Evolutionary conservation across 2,888 invertebrate genomes (phyloP).

Genomic region (Ptycholaimellus sp.): DNA sequence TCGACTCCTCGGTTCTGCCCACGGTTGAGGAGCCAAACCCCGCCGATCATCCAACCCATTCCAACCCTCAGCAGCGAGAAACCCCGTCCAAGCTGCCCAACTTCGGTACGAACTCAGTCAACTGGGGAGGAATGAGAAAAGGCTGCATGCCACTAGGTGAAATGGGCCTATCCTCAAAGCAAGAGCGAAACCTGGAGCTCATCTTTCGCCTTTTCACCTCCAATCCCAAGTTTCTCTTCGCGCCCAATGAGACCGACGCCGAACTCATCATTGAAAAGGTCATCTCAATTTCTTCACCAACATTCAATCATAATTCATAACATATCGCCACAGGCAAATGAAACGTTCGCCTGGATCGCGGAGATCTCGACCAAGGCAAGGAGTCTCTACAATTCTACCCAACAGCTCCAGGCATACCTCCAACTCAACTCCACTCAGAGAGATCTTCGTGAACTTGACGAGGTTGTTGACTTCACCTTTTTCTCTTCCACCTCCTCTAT

Average conservation of each 20-base stretch:
- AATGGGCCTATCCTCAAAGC: too few relatives aligned
- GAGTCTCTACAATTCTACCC: constrained; percentile 28
- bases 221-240: constrained; percentile 30
- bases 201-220: constrained; percentile 29
- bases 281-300: constrained; percentile 1
- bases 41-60: too few relatives aligned
- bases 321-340: constrained; percentile 25
- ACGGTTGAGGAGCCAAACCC: too few relatives aligned
- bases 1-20: too few relatives aligned
- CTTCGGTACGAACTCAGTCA: too few relatives aligned
- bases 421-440: constrained; percentile 23
- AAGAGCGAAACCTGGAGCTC: too few relatives aligned
- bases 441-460: constrained; percentile 26
- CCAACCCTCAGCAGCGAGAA: too few relatives aligned
- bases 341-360: constrained; percentile 29
- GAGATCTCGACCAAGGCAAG: constrained; percentile 25
- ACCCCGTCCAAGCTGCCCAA: too few relatives aligned
- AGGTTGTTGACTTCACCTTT: too few relatives aligned
- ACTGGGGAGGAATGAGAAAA: too few relatives aligned
- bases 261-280: constrained; percentile 29
- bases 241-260: constrained; percentile 29
- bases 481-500: too few relatives aligned
- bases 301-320: not conserved
- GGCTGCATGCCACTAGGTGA: too few relatives aligned
- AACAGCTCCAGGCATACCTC: constrained; percentile 27